These are phyloP conservation scores for Sweltsa coloradensis DNA, from an alignment of 1,140 invertebrate species.

Conservation along the genomic window DNA sequence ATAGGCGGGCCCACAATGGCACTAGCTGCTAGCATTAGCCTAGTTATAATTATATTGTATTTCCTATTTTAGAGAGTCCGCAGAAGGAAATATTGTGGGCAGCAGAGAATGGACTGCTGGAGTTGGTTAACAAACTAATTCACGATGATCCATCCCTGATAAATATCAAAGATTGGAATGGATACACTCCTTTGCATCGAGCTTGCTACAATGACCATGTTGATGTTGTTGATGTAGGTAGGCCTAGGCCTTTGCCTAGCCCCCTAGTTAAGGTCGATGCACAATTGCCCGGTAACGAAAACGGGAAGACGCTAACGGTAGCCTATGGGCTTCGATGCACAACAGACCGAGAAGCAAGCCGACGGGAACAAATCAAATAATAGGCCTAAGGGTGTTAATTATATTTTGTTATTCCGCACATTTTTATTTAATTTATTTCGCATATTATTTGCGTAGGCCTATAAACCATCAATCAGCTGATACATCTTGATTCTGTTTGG, in stretches of 20 bases:
- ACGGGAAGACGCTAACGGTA: too few species aligned
- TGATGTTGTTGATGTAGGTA: slow-evolving; percentile 52
- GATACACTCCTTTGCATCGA: slow-evolving; percentile 82
- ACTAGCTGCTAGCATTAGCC: not conserved
- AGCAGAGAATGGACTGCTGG: slow-evolving; percentile 65
- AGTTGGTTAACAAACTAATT: slow-evolving; percentile 49
- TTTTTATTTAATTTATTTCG: too few species aligned
- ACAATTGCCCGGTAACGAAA: too few species aligned
- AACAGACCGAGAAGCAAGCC: too few species aligned
- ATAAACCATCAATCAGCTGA: too few species aligned
- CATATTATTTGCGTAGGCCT: too few species aligned
- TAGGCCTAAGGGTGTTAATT: too few species aligned
- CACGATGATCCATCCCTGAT: slow-evolving; percentile 46
- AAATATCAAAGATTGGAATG: slow-evolving; percentile 65
- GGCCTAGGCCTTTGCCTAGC: not conserved
- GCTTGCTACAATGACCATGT: slow-evolving; percentile 83
- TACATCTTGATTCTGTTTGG: too few species aligned
- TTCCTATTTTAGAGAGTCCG: slow-evolving; percentile 41
- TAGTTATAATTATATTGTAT: slow-evolving; percentile 3
- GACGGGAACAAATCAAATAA: too few species aligned
- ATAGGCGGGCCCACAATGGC: not conserved
- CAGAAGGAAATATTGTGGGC: slow-evolving; percentile 62
- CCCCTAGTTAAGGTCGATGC: too few species aligned
- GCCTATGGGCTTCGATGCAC: too few species aligned
- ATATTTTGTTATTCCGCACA: too few species aligned